Conservation (phyloP, 2,797 vertebrate species). For the Micromesistius poutassou region DNA sequence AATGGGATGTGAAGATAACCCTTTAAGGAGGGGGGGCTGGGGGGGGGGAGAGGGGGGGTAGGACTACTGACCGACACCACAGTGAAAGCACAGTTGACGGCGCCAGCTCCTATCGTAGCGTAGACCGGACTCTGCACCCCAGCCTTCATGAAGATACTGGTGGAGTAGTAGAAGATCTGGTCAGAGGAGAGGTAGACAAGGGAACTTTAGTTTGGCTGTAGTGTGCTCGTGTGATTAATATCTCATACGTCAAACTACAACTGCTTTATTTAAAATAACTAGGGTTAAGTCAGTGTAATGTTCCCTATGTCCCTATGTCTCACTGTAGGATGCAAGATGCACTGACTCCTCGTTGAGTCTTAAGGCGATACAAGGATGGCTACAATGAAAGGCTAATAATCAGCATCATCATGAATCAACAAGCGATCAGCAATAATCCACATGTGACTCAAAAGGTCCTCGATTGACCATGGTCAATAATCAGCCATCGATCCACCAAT, state of each 20-base stretch:
- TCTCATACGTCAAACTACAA: too few relatives aligned
- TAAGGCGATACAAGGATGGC: not conserved
- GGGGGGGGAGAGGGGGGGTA: not conserved
- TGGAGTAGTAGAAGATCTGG: conserved; percentile 84
- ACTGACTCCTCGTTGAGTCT: not conserved
- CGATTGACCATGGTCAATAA: not conserved
- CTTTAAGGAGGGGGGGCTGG: too few relatives aligned
- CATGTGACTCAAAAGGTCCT: too few relatives aligned
- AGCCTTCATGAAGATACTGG: conserved; percentile 78
- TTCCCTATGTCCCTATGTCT: not conserved
- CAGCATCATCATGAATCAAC: not conserved
- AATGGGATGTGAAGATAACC: not conserved
- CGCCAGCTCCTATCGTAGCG: conserved; percentile 78
- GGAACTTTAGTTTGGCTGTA: not conserved
- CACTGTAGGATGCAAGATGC: not conserved
- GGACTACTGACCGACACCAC: conserved; percentile 74
- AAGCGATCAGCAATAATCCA: not conserved
- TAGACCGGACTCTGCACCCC: conserved; percentile 79
- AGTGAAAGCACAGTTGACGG: conserved; percentile 79
- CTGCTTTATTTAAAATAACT: too few relatives aligned
- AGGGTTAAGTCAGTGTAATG: too few relatives aligned
- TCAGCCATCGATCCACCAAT: not conserved
- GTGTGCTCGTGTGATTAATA: too few relatives aligned
- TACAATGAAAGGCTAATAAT: not conserved
- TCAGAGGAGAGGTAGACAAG: conserved; percentile 18